Percentiles rank a stretch among this genome's conserved stretches.
Conservation (phyloP, 2,888 invertebrate genomes). For the Ornithoptera alexandrae region DNA sequence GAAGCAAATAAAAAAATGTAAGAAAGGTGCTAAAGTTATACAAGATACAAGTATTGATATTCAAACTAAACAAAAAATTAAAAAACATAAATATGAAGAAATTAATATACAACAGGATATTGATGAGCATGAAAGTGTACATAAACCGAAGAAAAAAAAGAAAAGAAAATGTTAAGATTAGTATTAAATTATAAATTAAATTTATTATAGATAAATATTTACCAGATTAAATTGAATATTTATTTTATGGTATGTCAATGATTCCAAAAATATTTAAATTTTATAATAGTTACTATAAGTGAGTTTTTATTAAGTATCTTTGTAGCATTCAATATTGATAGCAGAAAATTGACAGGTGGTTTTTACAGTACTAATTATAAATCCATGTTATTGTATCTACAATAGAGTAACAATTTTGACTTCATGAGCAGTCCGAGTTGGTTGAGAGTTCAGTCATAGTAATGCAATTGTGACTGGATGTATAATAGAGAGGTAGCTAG, state of each 20-base stretch:
- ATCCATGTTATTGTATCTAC: too few species aligned
- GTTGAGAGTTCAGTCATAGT: too few species aligned
- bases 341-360: too few species aligned
- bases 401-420: too few species aligned
- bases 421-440: too few species aligned
- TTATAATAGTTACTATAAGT: too few species aligned
- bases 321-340: too few species aligned
- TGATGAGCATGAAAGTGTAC: slow-evolving; percentile 38
- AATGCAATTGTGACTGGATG: too few species aligned
- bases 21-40: slow-evolving; percentile 40
- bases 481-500: too few species aligned
- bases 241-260: neutral
- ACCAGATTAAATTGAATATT: neutral
- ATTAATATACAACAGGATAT: slow-evolving; percentile 20
- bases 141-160: slow-evolving; percentile 61
- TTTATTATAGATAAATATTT: neutral
- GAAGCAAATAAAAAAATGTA: slow-evolving; percentile 37
- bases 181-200: neutral
- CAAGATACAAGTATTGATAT: slow-evolving; percentile 5
- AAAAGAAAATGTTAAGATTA: slow-evolving; percentile 55
- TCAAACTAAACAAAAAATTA: slow-evolving; percentile 25
- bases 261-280: neutral
- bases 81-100: slow-evolving; percentile 33
- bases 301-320: too few species aligned
- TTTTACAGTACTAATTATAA: too few species aligned